Percentiles rank a stretch among this genome's conserved stretches.
Conservation (phyloP, 2,888 invertebrate species). For the Cacoxenus indagator region DNA sequence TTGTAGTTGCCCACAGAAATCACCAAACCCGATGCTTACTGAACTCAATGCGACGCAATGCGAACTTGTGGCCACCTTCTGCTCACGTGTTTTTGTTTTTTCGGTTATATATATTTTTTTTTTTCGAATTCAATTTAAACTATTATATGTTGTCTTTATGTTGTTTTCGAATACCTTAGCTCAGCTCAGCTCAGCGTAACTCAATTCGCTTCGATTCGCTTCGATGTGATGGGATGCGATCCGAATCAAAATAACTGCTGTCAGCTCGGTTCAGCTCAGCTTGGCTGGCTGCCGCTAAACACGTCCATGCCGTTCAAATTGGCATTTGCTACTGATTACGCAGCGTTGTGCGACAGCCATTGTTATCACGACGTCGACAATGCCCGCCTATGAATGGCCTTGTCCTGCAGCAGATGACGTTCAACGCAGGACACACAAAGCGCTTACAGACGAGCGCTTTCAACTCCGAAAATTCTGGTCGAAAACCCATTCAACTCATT, state of each 20-base stretch:
- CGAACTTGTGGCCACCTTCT: too few relatives aligned
- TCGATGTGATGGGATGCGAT: background rate
- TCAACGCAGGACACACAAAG: too few relatives aligned
- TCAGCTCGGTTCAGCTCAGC: constrained; percentile 1
- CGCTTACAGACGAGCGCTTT: too few relatives aligned
- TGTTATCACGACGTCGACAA: constrained; percentile 41
- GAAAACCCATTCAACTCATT: too few relatives aligned
- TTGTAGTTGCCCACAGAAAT: too few relatives aligned
- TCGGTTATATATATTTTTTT: background rate
- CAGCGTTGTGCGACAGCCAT: constrained; percentile 17
- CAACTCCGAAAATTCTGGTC: too few relatives aligned
- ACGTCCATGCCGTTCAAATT: constrained; percentile 42
- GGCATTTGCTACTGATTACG: constrained; percentile 50
- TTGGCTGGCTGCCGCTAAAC: constrained; percentile 18
- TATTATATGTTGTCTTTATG: background rate
- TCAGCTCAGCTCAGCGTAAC: background rate
- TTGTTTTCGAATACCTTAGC: background rate
- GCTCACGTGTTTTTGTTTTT: background rate
- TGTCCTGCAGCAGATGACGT: background rate
- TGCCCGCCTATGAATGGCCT: background rate
- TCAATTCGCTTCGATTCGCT: background rate
- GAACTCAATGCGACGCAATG: too few relatives aligned
- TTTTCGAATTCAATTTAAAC: too few relatives aligned
- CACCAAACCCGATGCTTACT: too few relatives aligned
- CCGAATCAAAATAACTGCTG: background rate